These are phyloP conservation scores for Rhyacophila evoluta DNA, from an alignment of 2,888 invertebrate species.

Conservation along the genomic window DNA sequence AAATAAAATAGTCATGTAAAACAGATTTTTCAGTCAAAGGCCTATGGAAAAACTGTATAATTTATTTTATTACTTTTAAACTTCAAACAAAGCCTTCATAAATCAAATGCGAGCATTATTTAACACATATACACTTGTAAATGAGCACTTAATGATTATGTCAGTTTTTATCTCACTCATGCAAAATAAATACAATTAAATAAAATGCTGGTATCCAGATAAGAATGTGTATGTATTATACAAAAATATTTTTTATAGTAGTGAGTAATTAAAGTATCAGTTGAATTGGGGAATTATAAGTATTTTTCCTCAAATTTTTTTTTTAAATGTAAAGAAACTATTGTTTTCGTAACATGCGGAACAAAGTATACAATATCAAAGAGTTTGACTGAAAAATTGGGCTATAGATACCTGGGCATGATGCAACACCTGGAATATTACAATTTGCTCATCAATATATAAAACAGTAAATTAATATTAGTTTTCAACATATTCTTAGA, in stretches of 20 bases:
- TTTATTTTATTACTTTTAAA: neutral
- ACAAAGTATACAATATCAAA: too few species aligned
- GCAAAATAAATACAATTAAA: neutral
- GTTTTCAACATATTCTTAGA: neutral
- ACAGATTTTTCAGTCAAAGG: neutral
- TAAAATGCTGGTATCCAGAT: neutral
- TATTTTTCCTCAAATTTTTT: too few species aligned
- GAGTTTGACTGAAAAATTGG: neutral
- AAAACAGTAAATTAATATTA: neutral
- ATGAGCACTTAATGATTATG: neutral
- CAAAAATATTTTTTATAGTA: too few species aligned
- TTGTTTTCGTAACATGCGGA: too few species aligned
- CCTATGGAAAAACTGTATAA: neutral
- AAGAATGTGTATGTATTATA: too few species aligned
- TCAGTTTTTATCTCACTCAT: neutral
- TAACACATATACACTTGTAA: neutral
- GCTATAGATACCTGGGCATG: neutral
- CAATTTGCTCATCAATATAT: neutral
- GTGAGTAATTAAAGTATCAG: too few species aligned
- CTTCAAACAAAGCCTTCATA: neutral
- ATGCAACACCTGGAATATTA: neutral
- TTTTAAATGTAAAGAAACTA: too few species aligned
- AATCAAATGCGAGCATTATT: neutral
- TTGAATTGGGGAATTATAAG: too few species aligned
- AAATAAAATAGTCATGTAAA: neutral